Evolutionary conservation across 2,113 vertebrate species (phyloP).

Genomic region (Ictidomys tridecemlineatus): DNA sequence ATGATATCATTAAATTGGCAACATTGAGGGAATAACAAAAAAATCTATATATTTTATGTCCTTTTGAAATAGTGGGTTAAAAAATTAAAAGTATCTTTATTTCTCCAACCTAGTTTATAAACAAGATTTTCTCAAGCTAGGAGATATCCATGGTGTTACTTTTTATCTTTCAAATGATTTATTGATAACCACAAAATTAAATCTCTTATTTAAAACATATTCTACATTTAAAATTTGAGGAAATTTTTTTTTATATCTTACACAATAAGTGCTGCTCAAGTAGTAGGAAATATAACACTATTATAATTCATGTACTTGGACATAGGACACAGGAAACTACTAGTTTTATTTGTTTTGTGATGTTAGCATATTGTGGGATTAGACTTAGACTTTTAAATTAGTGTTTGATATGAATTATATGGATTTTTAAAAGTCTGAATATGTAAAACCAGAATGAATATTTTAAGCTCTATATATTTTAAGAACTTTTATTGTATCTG

Average conservation of each 20-base stretch:
- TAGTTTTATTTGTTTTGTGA: background rate
- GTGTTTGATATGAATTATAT: background rate
- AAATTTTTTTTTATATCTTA: background rate
- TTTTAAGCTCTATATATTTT: background rate
- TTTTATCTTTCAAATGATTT: background rate
- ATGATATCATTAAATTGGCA: constrained; percentile 81
- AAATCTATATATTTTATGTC: background rate
- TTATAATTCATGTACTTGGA: background rate
- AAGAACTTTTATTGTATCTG: background rate
- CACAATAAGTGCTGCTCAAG: background rate
- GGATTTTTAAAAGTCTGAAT: background rate
- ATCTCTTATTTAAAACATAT: background rate
- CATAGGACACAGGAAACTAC: background rate
- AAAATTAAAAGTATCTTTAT: background rate
- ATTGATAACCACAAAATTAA: background rate
- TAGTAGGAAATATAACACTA: background rate
- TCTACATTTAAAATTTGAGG: background rate
- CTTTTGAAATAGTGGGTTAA: background rate
- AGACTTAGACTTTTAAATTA: background rate
- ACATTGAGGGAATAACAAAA: constrained; percentile 57
- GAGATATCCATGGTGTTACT: background rate
- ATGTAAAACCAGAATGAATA: background rate
- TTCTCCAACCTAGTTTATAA: constrained; percentile 26
- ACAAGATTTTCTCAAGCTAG: background rate
- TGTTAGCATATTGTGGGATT: background rate